phyloP scores from a whole-genome alignment of 2,113 vertebrate genomes.

The Muntiacus reevesi region DNA sequence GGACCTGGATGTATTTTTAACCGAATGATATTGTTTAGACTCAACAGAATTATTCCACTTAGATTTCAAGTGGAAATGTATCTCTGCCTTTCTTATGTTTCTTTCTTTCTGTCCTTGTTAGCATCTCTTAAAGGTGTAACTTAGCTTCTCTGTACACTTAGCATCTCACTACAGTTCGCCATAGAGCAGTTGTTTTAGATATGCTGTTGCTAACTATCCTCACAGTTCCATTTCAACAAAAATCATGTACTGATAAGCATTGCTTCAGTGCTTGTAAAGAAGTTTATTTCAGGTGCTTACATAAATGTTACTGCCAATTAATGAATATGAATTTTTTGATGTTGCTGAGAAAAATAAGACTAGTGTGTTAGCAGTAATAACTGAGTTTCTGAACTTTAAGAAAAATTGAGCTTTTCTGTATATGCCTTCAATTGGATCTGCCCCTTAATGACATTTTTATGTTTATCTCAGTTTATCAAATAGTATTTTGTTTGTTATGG shows the following conservation, averaged over 20 bases:
- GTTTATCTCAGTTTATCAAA: neutral
- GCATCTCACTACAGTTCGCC: neutral
- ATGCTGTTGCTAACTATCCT: neutral
- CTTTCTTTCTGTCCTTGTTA: neutral
- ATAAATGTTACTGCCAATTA: neutral
- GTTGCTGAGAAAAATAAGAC: neutral
- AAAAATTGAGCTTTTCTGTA: neutral
- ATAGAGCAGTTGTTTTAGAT: neutral
- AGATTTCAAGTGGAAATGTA: neutral
- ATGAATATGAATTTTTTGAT: neutral
- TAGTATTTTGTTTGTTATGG: neutral
- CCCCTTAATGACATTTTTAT: constrained; percentile 1
- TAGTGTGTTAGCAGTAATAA: neutral
- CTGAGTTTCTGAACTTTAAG: neutral
- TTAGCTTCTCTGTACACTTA: neutral
- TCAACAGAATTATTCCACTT: neutral
- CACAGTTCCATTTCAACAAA: neutral
- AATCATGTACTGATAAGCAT: neutral
- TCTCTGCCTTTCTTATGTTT: neutral
- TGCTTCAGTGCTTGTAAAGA: neutral
- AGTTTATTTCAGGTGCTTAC: neutral
- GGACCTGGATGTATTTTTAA: neutral
- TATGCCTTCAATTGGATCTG: neutral
- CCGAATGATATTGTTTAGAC: neutral
- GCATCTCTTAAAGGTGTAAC: neutral